Evolutionary conservation across 2,888 invertebrate species (phyloP), one percentile per base, ranked within the genome.

Genomic region (Tenthredo scrophulariae): DNA sequence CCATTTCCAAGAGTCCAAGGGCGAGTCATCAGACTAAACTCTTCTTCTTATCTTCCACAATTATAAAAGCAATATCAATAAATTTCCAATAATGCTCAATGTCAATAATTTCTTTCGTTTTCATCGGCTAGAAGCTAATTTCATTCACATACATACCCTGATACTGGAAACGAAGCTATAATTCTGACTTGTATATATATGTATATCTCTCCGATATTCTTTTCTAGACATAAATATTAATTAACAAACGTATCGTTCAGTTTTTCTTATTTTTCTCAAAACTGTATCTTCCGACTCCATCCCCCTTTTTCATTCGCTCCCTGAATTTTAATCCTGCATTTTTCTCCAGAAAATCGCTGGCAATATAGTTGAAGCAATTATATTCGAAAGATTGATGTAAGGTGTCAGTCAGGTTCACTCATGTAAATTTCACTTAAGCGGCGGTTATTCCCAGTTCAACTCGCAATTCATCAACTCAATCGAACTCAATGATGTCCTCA

Each of bases 401-500:
- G 22, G 58, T 62, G 18, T 50, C 10, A 7, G 37, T 9, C 37
- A 33, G 37, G 15, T 6, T n/a, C 33, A 18, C n/a, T 6, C n/a
- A 10, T 40, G 58, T 40, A 40, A 80, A 37, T 80, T 62, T 40
- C 58, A 40, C 40, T 80, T 22, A 22, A 62, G 29, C 33, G 40
- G 0, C 58, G 13, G 58, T 79, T 79, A 18, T 54, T 29, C 58
- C 58, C 79, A 79, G 80, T 40, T 80, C 10, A 80, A 80, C 37
- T 62, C 40, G 62, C 80, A 26, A 40, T 62, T 80, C 80, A 80
- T 80, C 40, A 13, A 22, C n/a, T n/a, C 80, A 80, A 80, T 80
- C 80, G 80, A 80, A 80, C 62, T 80, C 58, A 80, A 62, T 80
- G 80, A 80, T 40, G 80, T 62, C 62, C 33, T 80, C 80, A 80